Evolutionary conservation across 2,888 invertebrate species (phyloP), one percentile per base, ranked within the genome.

Genomic region (Geotrupes spiniger): DNA sequence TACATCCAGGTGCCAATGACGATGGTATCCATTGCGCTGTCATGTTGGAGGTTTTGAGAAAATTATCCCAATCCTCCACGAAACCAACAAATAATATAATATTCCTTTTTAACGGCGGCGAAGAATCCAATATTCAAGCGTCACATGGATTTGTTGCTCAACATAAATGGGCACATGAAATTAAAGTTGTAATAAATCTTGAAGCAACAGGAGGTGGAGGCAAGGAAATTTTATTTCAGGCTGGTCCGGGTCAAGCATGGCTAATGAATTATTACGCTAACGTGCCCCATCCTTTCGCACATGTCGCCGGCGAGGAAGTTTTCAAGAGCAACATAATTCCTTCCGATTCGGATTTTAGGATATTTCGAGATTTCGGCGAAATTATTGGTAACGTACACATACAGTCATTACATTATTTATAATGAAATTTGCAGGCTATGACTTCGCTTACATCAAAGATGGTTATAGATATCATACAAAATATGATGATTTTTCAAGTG

Each of bases 161-260:
- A 49, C 92, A 92, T 68, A 78, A 79, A 9, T 62, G 63, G 96
- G 85, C 91, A 0, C 78, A 82, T 50, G 81, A 86, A 53, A 79
- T 89, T 12, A 80, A 82, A 38, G 84, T 87, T 0, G 86, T 96
- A 51, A 81, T 97, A 43, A 97, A 97, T 72, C 72, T 97, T 58
- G 97, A 97, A 70, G 88, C 94, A 0, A 91, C 89, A 41, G 97
- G 97, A 0, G 87, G 88, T 64, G 96, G 95, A 21, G 96, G 95
- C 1, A 85, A 91, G 48, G 92, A 95, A 61, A 80, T 89, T 46
- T 76, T 97, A 4, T 97, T 97, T 66, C 97, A 97, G 77, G 83
- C 87, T 28, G 89, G 89, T 1, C 91, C 91, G 4, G 75, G 78
- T 43, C 82, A 84, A 65, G 80, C 85, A 0, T 82, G 89, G 74